Evolutionary conservation across 2,888 invertebrate genomes (phyloP).

Genomic region (Andricus quercusramuli): DNA sequence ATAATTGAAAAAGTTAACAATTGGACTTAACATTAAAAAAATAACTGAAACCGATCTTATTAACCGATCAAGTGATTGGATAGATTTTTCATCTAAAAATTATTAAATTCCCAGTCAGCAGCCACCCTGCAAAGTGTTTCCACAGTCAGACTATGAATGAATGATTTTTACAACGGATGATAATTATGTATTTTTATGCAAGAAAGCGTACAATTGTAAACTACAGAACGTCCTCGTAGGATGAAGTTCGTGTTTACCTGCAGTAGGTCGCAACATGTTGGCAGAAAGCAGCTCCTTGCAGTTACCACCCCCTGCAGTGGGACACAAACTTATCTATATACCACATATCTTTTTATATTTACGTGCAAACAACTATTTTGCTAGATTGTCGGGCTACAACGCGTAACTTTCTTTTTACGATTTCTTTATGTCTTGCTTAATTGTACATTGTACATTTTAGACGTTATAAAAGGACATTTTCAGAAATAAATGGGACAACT

Average conservation of each 20-base stretch:
- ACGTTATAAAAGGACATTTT: slow-evolving; percentile 43
- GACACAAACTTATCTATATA: slow-evolving; percentile 79
- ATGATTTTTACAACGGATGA: slow-evolving; percentile 20
- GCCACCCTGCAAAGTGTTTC: neutral
- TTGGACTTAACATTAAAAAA: no score
- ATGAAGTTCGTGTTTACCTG: slow-evolving; percentile 79
- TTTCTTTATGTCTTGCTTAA: slow-evolving; percentile 58
- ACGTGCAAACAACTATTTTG: slow-evolving; percentile 70
- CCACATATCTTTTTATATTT: slow-evolving; percentile 66
- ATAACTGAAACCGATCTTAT: no score
- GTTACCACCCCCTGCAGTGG: slow-evolving; percentile 79
- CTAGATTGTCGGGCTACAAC: slow-evolving; percentile 63
- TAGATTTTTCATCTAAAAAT: no score
- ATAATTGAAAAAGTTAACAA: no score
- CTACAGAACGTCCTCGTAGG: slow-evolving; percentile 77
- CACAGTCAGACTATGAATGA: slow-evolving; percentile 10
- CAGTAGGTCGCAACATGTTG: slow-evolving; percentile 78
- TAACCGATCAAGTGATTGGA: no score
- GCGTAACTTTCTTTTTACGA: slow-evolving; percentile 56
- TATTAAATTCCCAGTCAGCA: no score
- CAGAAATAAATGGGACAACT: slow-evolving; percentile 49
- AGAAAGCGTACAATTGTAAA: slow-evolving; percentile 74
- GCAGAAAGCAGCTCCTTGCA: slow-evolving; percentile 78
- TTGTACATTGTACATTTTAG: slow-evolving; percentile 35
- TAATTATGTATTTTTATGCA: slow-evolving; percentile 65